phyloP scores from a whole-genome alignment of 2,113 vertebrate genomes.

The Peucedramus taeniatus region DNA sequence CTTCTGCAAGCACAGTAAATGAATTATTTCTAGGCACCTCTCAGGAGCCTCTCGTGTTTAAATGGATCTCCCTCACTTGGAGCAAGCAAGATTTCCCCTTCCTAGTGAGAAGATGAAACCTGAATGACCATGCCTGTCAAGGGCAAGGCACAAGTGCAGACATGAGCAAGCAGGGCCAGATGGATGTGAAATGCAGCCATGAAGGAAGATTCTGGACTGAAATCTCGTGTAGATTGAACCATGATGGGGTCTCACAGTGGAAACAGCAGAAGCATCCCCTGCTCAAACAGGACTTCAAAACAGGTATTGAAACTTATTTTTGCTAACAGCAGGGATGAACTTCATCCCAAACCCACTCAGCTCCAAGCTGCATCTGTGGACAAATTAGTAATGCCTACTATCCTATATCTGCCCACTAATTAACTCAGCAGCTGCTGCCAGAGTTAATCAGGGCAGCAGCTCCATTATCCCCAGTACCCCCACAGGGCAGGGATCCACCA shows the following conservation, averaged over 20 bases:
- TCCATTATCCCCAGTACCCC: background rate
- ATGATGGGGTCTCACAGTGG: background rate
- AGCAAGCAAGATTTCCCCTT: background rate
- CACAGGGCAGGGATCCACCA: background rate
- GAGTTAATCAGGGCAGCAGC: slow-evolving; percentile 45
- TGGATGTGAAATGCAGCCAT: background rate
- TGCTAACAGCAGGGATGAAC: background rate
- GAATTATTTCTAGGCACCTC: background rate
- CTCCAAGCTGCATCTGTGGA: background rate
- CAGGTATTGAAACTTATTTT: background rate
- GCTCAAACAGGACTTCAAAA: background rate
- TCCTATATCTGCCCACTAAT: slow-evolving; percentile 43
- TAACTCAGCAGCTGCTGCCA: slow-evolving; percentile 46
- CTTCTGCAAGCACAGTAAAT: background rate
- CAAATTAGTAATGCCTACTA: slow-evolving; percentile 1
- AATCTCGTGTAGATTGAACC: background rate
- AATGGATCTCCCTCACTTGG: background rate
- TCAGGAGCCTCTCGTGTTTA: background rate
- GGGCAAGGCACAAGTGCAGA: background rate
- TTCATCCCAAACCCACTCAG: background rate
- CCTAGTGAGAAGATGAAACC: background rate
- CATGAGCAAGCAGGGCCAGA: background rate
- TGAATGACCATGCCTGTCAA: background rate
- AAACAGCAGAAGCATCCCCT: background rate
- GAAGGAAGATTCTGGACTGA: background rate